These are phyloP conservation scores for Pegoplata infirma DNA, from an alignment of 2,888 invertebrate genomes.

Conservation along the genomic window DNA sequence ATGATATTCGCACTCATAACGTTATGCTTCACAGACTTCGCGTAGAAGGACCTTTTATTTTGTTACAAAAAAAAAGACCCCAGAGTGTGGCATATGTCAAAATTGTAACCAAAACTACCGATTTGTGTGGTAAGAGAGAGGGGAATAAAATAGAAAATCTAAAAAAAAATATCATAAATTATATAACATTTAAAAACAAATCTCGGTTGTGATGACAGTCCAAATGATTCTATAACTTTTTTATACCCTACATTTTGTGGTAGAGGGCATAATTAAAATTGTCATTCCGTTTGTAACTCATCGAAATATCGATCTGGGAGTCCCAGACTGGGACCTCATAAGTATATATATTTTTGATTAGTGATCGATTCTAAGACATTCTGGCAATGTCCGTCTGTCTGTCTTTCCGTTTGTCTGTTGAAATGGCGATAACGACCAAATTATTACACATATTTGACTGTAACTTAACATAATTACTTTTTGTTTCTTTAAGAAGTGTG, in stretches of 20 bases:
- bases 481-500: too few relatives aligned
- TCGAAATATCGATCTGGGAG: too few relatives aligned
- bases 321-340: too few relatives aligned
- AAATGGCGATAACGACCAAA: too few relatives aligned
- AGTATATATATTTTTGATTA: too few relatives aligned
- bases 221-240: conserved; percentile 21
- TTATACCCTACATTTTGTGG: too few relatives aligned
- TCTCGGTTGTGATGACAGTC: conserved; percentile 53
- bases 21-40: conserved; percentile 40
- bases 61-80: background rate
- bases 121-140: background rate
- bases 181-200: conserved; percentile 53
- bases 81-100: conserved; percentile 63
- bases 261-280: too few relatives aligned
- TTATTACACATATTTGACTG: too few relatives aligned
- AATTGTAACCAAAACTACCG: conserved; percentile 35
- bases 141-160: background rate
- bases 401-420: background rate
- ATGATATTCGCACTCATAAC: conserved; percentile 52
- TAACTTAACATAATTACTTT: too few relatives aligned
- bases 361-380: too few relatives aligned
- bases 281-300: too few relatives aligned
- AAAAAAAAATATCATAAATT: conserved; percentile 50
- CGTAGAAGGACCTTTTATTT: background rate
- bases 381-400: background rate